Evolutionary conservation across 2,888 invertebrate species (phyloP).

Genomic region (Meteorus cinctellus): DNA sequence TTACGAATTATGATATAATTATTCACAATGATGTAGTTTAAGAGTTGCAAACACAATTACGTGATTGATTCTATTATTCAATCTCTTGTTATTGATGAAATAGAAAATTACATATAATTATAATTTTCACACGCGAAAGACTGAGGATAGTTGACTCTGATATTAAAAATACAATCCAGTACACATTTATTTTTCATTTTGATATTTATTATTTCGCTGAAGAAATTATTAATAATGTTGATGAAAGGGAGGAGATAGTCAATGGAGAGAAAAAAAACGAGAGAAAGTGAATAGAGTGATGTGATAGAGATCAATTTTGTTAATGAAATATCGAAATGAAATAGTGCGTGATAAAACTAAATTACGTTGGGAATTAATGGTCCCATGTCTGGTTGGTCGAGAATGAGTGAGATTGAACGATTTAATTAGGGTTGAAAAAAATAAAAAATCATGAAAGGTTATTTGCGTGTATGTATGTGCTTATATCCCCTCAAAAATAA

Average conservation of each 20-base stretch:
- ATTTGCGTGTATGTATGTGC: neutral
- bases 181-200: too few relatives aligned
- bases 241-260: neutral
- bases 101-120: too few relatives aligned
- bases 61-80: too few relatives aligned
- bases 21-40: too few relatives aligned
- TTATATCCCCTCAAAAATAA: neutral
- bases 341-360: constrained; percentile 25
- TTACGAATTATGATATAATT: too few relatives aligned
- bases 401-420: constrained; percentile 16
- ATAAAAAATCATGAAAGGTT: neutral
- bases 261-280: neutral
- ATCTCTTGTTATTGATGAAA: too few relatives aligned
- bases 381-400: neutral
- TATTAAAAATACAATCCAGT: too few relatives aligned
- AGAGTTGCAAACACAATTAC: too few relatives aligned
- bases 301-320: constrained; percentile 17
- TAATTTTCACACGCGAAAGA: too few relatives aligned
- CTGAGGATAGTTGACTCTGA: too few relatives aligned
- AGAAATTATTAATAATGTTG: too few relatives aligned
- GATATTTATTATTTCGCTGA: too few relatives aligned
- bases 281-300: neutral
- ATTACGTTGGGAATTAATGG: constrained; percentile 11
- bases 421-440: constrained; percentile 15
- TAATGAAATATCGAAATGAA: constrained; percentile 23